Conservation (phyloP, 2,113 vertebrate species). For the Cyanoramphus novaezelandiae region DNA sequence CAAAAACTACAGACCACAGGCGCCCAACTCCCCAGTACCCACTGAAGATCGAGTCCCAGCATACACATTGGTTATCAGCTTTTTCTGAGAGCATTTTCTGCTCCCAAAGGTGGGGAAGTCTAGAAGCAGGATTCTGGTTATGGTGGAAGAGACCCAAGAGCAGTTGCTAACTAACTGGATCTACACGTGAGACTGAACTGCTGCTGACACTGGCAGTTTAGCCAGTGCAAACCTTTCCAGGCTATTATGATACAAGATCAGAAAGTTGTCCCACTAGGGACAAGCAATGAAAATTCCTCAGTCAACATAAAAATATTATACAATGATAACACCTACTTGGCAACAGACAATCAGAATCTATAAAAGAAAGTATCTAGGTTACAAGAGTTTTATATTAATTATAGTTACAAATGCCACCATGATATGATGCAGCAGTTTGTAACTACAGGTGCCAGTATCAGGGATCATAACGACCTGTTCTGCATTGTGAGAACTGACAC, state of each 20-base stretch:
- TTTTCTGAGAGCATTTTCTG: background rate
- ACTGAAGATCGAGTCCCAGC: fast-evolving
- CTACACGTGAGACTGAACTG: background rate
- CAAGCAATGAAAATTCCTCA: background rate
- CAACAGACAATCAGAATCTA: background rate
- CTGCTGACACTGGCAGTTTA: background rate
- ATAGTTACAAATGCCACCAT: background rate
- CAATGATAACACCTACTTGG: background rate
- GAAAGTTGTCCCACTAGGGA: background rate
- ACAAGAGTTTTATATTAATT: background rate
- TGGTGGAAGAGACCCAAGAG: background rate
- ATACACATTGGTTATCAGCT: background rate
- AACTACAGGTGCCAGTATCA: background rate
- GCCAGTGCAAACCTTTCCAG: background rate
- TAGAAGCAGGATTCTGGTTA: background rate
- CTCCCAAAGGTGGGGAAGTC: background rate
- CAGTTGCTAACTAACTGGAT: background rate
- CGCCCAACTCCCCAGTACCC: background rate
- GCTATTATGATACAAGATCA: background rate
- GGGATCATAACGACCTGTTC: background rate
- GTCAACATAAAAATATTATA: background rate
- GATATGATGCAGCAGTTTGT: background rate
- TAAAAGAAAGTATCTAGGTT: background rate
- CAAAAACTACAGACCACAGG: background rate
- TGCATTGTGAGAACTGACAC: background rate